Conservation (phyloP, 2,888 invertebrate species). For the Drosophila borealis region DNA sequence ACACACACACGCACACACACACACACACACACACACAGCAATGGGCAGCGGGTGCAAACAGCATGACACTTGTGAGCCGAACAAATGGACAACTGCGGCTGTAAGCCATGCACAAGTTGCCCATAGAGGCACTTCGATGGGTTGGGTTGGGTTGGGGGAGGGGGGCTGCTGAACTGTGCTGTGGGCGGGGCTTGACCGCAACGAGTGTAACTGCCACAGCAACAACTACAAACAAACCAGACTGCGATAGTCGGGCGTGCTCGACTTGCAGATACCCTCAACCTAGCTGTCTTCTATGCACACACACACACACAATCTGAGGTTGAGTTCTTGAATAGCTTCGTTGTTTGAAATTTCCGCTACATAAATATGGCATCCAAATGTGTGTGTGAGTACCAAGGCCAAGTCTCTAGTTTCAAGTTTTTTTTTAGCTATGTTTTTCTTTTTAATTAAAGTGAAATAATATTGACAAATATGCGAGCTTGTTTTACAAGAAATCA, state of each 20-base stretch:
- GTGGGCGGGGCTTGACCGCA: constrained; percentile 55
- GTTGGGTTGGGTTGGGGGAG: neutral
- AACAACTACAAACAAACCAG: constrained; percentile 29
- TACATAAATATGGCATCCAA: too few species aligned
- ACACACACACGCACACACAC: constrained; percentile 20
- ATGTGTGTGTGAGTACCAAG: too few species aligned
- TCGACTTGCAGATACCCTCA: neutral
- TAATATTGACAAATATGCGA: too few species aligned
- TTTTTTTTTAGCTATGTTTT: too few species aligned
- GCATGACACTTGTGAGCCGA: constrained; percentile 74
- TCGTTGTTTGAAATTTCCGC: too few species aligned
- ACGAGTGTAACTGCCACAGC: constrained; percentile 54
- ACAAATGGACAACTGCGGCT: constrained; percentile 72
- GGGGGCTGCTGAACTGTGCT: neutral
- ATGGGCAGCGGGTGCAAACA: constrained; percentile 43
- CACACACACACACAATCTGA: too few species aligned
- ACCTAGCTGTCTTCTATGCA: neutral
- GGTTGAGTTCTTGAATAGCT: too few species aligned
- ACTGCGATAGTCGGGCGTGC: neutral
- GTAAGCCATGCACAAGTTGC: constrained; percentile 58
- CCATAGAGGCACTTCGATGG: constrained; percentile 35
- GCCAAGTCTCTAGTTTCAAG: too few species aligned
- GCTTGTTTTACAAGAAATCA: too few species aligned
- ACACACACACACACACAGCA: constrained; percentile 18
- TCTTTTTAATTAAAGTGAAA: too few species aligned